These are phyloP conservation scores for Denticeps clupeoides DNA, from an alignment of 2,797 vertebrate genomes.

Conservation along the genomic window DNA sequence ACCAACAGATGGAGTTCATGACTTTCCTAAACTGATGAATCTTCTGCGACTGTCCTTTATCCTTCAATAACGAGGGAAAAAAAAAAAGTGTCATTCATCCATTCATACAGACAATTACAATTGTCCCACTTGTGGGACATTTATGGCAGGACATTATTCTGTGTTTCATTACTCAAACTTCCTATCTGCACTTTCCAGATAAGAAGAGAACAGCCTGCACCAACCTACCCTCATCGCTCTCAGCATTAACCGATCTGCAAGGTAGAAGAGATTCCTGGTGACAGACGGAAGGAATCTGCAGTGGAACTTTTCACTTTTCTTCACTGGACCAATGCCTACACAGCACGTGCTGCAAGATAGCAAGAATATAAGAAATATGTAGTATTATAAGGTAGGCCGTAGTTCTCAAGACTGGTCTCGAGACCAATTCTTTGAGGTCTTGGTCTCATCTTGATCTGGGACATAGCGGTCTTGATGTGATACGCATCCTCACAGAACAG, in stretches of 20 bases:
- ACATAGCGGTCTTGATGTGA: no score
- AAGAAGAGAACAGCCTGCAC: no score
- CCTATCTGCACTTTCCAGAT: no score
- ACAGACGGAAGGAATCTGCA: conserved; percentile 72
- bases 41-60: conserved; percentile 55
- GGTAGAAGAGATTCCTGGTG: conserved; percentile 62
- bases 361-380: background rate
- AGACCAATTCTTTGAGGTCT: background rate
- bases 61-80: conserved; percentile 44
- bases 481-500: no score
- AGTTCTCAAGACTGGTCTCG: background rate
- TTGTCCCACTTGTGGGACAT: background rate
- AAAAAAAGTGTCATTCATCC: no score
- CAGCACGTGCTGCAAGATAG: conserved; percentile 66
- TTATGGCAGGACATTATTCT: no score
- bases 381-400: no score
- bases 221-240: conserved; percentile 30
- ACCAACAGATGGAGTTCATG: conserved; percentile 69
- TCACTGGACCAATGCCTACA: conserved; percentile 68
- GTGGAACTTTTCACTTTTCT: conserved; percentile 63
- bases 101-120: background rate
- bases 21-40: conserved; percentile 62
- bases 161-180: background rate
- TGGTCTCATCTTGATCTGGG: background rate
- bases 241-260: conserved; percentile 62